Percentiles rank a stretch among this genome's conserved stretches.
Evolutionary conservation across 2,113 vertebrate species (phyloP).

Genomic region (Reinhardtius hippoglossoides): DNA sequence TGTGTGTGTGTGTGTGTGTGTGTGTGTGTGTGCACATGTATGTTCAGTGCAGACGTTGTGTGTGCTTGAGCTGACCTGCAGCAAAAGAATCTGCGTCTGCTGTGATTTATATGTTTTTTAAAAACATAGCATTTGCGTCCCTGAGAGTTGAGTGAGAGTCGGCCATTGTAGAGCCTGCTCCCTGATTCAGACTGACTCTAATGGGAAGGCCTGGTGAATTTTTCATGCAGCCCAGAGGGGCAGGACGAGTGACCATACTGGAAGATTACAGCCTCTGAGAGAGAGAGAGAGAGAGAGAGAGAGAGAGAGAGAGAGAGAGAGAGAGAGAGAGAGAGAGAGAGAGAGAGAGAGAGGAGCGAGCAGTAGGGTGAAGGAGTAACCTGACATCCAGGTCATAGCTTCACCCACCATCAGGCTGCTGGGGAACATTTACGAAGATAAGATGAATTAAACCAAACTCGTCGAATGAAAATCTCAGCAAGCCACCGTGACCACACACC

Average conservation of each 20-base stretch:
- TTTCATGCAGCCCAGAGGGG: conserved; percentile 85
- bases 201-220: conserved; percentile 85
- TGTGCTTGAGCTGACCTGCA: conserved; percentile 5
- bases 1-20: background rate
- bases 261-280: conserved; percentile 62
- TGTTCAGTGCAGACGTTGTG: background rate
- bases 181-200: conserved; percentile 84
- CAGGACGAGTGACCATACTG: conserved; percentile 60
- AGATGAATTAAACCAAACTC: no score
- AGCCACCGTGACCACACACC: no score
- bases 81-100: conserved; percentile 4
- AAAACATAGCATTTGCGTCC: conserved; percentile 74
- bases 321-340: no score
- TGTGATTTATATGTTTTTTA: conserved; percentile 68
- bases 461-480: no score
- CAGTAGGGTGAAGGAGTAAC: no score
- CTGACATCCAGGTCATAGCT: no score
- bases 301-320: background rate
- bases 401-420: no score
- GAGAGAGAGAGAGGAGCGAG: no score
- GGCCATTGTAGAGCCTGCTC: conserved; percentile 53
- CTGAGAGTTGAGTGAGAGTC: conserved; percentile 59
- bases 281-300: conserved; percentile 18
- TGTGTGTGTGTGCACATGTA: background rate
- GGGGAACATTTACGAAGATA: no score